Percentiles rank a stretch among this genome's conserved stretches.
These are phyloP conservation scores for Glyphotaelius pellucidus DNA, from an alignment of 2,888 invertebrate species.

Conservation along the genomic window DNA sequence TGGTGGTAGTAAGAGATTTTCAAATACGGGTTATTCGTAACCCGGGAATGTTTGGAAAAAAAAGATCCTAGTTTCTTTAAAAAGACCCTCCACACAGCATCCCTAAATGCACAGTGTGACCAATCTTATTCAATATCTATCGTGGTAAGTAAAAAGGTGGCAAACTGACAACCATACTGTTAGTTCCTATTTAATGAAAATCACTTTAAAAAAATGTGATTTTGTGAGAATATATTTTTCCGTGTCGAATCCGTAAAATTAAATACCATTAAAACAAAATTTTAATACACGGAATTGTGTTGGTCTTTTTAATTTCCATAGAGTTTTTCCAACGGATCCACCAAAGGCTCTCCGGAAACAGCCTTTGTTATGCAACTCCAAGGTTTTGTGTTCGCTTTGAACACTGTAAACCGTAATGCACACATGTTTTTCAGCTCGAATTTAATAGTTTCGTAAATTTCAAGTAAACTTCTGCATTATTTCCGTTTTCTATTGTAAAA, in stretches of 20 bases:
- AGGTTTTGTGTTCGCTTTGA: not conserved
- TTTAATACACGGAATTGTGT: not conserved
- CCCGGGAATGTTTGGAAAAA: too few relatives aligned
- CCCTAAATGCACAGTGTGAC: too few relatives aligned
- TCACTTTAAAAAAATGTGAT: too few relatives aligned
- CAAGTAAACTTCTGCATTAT: not conserved
- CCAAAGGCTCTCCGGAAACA: not conserved
- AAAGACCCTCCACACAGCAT: too few relatives aligned
- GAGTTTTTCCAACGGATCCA: not conserved
- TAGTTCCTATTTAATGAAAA: too few relatives aligned
- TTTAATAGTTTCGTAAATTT: not conserved
- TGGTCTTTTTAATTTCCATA: not conserved
- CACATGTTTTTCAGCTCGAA: not conserved
- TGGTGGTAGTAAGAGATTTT: too few relatives aligned
- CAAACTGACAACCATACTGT: too few relatives aligned
- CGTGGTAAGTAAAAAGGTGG: too few relatives aligned
- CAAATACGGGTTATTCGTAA: too few relatives aligned
- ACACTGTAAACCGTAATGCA: not conserved
- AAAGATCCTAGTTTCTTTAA: too few relatives aligned
- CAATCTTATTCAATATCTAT: too few relatives aligned
- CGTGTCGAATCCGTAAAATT: not conserved
- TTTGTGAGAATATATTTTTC: too few relatives aligned
- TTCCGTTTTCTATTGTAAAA: not conserved
- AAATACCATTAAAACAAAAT: not conserved
- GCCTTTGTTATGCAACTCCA: not conserved